These are phyloP conservation scores for Adelosebastes latens DNA, from an alignment of 2,797 vertebrate species.

Conservation along the genomic window DNA sequence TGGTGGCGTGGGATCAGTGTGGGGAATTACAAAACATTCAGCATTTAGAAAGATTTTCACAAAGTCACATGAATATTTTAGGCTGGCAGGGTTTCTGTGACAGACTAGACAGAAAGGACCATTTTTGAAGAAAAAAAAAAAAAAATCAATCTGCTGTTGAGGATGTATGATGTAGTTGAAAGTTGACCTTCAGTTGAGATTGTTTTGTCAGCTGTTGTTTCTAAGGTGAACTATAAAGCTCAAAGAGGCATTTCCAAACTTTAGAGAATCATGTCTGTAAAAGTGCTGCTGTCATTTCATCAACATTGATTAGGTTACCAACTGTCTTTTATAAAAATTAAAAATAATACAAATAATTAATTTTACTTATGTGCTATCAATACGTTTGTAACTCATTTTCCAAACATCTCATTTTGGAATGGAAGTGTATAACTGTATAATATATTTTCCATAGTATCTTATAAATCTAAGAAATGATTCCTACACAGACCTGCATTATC, in stretches of 20 bases:
- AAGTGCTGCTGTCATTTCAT: background rate
- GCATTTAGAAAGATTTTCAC: background rate
- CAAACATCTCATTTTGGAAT: background rate
- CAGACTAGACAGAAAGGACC: background rate
- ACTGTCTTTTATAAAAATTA: background rate
- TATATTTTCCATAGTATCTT: background rate
- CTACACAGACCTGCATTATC: background rate
- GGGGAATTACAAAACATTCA: constrained; percentile 20
- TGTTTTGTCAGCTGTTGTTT: background rate
- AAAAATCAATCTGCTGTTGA: background rate
- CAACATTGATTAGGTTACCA: background rate
- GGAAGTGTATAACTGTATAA: background rate
- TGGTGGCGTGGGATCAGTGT: background rate
- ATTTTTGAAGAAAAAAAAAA: background rate
- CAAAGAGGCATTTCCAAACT: background rate
- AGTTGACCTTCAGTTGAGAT: background rate
- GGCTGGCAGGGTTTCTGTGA: background rate
- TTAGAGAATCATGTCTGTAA: background rate
- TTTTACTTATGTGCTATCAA: background rate
- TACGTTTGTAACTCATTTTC: background rate
- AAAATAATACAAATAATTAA: background rate
- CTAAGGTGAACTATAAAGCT: background rate
- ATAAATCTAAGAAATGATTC: background rate
- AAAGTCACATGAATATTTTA: constrained; percentile 23
- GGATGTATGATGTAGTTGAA: background rate